A percentile compares a stretch with the other conserved stretches of the same genome.
Conservation (phyloP, 2,888 invertebrate species). For the Hirtodrosophila histrioides region DNA sequence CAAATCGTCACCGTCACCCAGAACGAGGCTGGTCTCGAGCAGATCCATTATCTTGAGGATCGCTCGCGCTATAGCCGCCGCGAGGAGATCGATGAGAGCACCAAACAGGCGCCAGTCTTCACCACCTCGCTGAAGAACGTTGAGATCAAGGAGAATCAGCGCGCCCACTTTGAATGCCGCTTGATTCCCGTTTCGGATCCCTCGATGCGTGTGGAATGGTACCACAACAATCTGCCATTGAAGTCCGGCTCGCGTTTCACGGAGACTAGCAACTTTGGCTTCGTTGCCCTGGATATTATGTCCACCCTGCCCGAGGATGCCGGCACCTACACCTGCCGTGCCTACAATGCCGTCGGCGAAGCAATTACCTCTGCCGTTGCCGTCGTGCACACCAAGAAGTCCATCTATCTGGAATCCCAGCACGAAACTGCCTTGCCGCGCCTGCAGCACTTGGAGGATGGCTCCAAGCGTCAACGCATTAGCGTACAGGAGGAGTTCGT, state of each 20-base stretch:
- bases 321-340: constrained; percentile 97
- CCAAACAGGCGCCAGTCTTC: constrained; percentile 96
- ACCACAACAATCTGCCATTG: constrained; percentile 94
- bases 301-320: constrained; percentile 98
- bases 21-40: constrained; percentile 94
- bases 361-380: constrained; percentile 96
- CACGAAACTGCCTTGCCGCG: constrained; percentile 93
- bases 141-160: constrained; percentile 96
- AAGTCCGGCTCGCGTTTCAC: constrained; percentile 97
- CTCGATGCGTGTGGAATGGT: constrained; percentile 97
- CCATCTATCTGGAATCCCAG: constrained; percentile 94
- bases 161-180: constrained; percentile 97
- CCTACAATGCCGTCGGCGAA: constrained; percentile 95
- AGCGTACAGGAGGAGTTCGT: constrained; percentile 91
- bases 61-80: constrained; percentile 90
- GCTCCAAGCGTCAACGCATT: constrained; percentile 90
- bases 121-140: constrained; percentile 96
- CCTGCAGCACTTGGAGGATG: constrained; percentile 92
- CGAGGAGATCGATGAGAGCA: constrained; percentile 91
- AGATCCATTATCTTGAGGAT: constrained; percentile 95
- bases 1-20: constrained; percentile 94
- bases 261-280: constrained; percentile 98
- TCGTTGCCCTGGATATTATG: constrained; percentile 97
- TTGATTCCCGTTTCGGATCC: constrained; percentile 97
- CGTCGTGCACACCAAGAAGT: constrained; percentile 92